A percentile compares a stretch with the other conserved stretches of the same genome.
phyloP scores from a whole-genome alignment of 2,113 vertebrate species.

The Mustelus asterias region DNA sequence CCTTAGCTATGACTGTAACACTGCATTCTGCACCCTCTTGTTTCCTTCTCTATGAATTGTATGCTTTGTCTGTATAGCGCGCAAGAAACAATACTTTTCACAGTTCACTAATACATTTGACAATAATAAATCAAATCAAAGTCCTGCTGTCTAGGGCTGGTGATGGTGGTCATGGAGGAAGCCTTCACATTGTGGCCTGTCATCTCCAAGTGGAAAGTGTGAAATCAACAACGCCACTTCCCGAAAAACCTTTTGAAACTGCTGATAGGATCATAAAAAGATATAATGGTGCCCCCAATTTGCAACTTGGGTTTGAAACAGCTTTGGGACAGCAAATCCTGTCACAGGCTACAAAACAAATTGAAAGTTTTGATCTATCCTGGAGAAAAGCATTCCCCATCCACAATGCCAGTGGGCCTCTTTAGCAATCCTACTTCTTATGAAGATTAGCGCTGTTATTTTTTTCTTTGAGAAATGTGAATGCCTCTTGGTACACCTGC shows the following conservation, averaged over 20 bases:
- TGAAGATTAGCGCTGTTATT: constrained; percentile 28
- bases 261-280: background rate
- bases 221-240: background rate
- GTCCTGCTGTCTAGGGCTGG: background rate
- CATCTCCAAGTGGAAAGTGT: background rate
- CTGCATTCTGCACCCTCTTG: too few relatives aligned
- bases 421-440: constrained; percentile 8
- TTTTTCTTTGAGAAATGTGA: background rate
- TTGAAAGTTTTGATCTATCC: background rate
- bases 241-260: background rate
- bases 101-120: too few relatives aligned
- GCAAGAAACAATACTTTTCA: too few relatives aligned
- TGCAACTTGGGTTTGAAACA: background rate
- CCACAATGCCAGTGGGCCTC: background rate
- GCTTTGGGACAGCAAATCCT: background rate
- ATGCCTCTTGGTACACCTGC: background rate
- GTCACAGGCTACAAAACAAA: background rate
- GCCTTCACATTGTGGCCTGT: background rate
- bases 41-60: too few relatives aligned
- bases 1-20: too few relatives aligned
- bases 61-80: too few relatives aligned
- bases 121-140: too few relatives aligned
- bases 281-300: background rate
- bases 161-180: background rate
- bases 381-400: background rate